Evolutionary conservation across 2,113 vertebrate genomes (phyloP).

Genomic region (Todiramphus chloris): DNA sequence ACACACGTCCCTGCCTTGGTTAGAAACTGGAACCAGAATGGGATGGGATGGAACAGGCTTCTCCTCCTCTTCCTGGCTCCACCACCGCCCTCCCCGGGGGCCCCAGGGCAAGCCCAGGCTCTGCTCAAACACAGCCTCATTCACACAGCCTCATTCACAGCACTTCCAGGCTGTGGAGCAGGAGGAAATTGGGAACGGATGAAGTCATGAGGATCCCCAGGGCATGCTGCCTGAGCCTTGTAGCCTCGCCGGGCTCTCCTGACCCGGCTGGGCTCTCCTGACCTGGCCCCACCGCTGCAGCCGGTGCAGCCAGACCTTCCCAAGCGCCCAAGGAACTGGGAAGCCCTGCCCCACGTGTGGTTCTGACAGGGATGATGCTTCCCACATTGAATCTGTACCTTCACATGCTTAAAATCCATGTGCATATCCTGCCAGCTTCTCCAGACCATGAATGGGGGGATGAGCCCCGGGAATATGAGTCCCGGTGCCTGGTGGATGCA

Average conservation of each 20-base stretch:
- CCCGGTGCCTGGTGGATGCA: not conserved
- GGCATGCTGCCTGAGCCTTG: not conserved
- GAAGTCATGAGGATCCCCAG: constrained; percentile 16
- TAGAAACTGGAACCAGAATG: not conserved
- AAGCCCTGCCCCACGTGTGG: not conserved
- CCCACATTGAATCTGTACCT: not conserved
- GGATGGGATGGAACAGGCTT: not conserved
- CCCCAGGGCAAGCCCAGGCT: not conserved
- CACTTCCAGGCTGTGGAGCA: not conserved
- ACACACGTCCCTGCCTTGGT: not conserved
- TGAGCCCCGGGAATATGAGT: not conserved
- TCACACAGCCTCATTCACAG: not conserved
- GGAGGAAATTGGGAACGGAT: not conserved
- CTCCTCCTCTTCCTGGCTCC: not conserved
- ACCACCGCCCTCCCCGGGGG: not conserved
- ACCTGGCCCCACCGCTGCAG: fast-evolving
- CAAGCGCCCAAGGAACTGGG: fast-evolving
- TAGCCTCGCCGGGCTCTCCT: not conserved
- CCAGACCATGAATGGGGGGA: not conserved
- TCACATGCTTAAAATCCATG: fast-evolving
- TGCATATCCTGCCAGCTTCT: not conserved
- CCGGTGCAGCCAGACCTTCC: fast-evolving
- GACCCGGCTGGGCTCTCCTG: not conserved
- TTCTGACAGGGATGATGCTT: not conserved
- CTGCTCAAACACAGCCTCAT: not conserved